Evolutionary conservation across 2,113 vertebrate genomes (phyloP), one percentile per base, ranked within the genome.

Genomic region (Panthera uncia): DNA sequence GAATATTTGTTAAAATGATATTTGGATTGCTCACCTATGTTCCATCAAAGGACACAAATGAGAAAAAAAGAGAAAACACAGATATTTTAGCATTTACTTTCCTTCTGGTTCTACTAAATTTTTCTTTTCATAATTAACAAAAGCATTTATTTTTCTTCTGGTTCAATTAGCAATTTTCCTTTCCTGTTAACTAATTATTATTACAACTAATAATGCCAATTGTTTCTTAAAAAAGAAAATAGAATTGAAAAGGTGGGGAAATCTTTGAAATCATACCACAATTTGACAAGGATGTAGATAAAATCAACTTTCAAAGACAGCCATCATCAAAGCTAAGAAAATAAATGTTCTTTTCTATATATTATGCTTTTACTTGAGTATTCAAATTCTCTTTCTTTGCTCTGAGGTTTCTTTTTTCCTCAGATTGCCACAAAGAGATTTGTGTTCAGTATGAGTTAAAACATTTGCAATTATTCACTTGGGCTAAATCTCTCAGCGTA

Each of bases 41-140:
- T 83, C 18, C 7, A 66, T 8, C 27, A 90, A 87, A 83, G 78
- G 91, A 48, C 4, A 91, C 86, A 97, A 95, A 76, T 79, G 0
- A 84, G 38, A 63, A 97, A 90, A 96, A 94, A 48, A 1, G 2
- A 41, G 31, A 38, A 21, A 55, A 19, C 12, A 33, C 16, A 96
- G 89, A 86, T 13, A 61, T 66, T 83, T 89, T 73, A 89, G 76
- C 96, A 96, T 96, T 97, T 85, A 11, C 83, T 83, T 95, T 80
- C 33, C 4, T 76, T 73, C 11, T 81, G 25, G 31, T 29, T 82
- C 55, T 78, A 82, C 55, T 76, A 16, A 16, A 65, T 0, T 27
- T 82, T 80, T 48, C 14, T 31, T 85, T 73, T 74, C 21, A 14
- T 10, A 88, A 14, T 86, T 86, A 94, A 19, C n/a, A 85, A 38